Percentiles rank a stretch among this genome's conserved stretches.
Conservation (phyloP, 2,113 vertebrate genomes). For the Pogona vitticeps region DNA sequence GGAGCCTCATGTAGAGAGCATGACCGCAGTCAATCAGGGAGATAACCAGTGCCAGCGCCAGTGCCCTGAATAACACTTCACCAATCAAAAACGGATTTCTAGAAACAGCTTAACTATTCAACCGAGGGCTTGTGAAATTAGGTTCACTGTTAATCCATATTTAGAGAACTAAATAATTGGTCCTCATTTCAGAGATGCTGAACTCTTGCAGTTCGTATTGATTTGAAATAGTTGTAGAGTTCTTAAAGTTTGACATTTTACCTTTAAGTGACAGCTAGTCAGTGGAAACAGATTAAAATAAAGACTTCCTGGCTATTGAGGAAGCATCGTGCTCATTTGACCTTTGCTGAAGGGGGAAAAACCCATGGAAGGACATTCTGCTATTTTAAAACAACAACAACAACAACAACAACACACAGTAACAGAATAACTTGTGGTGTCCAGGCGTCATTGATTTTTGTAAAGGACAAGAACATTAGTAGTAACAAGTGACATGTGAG, state of each 20-base stretch:
- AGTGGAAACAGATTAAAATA: slow-evolving; percentile 42
- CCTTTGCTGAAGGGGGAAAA: neutral
- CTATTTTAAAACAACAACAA: slow-evolving; percentile 9
- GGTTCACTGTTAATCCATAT: slow-evolving; percentile 17
- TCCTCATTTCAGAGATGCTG: slow-evolving; percentile 14
- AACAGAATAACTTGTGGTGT: neutral
- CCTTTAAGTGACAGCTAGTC: slow-evolving; percentile 28
- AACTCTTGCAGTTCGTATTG: slow-evolving; percentile 24
- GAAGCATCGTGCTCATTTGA: slow-evolving; percentile 11
- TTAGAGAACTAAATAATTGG: slow-evolving; percentile 19
- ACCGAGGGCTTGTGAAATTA: neutral
- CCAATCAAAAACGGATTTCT: too few species aligned
- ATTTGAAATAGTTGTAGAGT: slow-evolving; percentile 19
- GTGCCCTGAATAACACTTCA: neutral
- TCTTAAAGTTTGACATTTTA: slow-evolving; percentile 35
- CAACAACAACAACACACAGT: neutral
- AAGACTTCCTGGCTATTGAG: slow-evolving; percentile 29
- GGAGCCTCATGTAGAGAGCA: too few species aligned
- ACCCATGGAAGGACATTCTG: neutral
- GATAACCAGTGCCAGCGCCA: too few species aligned
- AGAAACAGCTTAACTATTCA: neutral
- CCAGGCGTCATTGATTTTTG: neutral
- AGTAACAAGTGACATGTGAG: neutral
- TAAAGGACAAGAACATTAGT: slow-evolving; percentile 8
- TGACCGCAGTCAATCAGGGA: too few species aligned